Evolutionary conservation across 2,113 vertebrate species (phyloP).

Genomic region (Thomomys bottae): DNA sequence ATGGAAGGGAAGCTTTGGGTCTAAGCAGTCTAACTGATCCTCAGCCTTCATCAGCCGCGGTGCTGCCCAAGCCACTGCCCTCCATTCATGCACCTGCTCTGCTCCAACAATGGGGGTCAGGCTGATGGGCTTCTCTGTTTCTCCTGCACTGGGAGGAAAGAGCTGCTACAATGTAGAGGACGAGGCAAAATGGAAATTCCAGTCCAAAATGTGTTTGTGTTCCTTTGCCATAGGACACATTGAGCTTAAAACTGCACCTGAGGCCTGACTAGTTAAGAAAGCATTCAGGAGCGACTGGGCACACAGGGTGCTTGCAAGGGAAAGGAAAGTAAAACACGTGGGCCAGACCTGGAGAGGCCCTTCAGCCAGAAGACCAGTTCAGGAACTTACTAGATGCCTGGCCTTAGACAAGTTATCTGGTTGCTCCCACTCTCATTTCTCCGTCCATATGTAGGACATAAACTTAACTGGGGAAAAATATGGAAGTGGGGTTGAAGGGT

Average conservation of each 20-base stretch:
- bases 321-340: no score
- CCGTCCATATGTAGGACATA: neutral
- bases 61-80: neutral
- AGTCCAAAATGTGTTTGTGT: neutral
- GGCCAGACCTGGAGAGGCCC: neutral
- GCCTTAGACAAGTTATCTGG: neutral
- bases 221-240: neutral
- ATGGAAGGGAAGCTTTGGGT: fast-evolving
- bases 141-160: neutral
- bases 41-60: neutral
- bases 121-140: neutral
- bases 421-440: neutral
- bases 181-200: neutral
- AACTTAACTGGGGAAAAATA: no score
- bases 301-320: neutral
- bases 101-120: neutral
- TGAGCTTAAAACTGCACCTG: no score
- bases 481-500: no score
- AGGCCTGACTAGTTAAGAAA: neutral
- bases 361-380: neutral
- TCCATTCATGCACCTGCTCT: neutral
- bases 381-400: neutral
- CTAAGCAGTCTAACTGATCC: neutral
- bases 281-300: no score
- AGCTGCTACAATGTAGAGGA: neutral